These are phyloP conservation scores for Echeneis naucrates DNA, from an alignment of 2,797 vertebrate species.

Conservation along the genomic window DNA sequence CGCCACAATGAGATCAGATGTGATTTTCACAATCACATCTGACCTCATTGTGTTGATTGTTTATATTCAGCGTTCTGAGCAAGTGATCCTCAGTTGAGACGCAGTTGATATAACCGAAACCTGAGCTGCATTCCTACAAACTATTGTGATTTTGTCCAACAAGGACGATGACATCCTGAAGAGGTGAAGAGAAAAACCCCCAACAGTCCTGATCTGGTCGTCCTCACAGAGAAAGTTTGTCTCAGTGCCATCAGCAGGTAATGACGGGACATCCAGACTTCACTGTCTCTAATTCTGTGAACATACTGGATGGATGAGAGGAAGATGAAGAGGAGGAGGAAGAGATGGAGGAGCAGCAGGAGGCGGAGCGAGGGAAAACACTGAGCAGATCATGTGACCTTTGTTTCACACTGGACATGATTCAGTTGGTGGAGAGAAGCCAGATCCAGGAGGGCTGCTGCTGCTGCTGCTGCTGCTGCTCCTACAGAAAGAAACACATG, in stretches of 20 bases:
- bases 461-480: constrained; percentile 15
- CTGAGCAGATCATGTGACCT: constrained; percentile 46
- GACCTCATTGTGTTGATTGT: too few relatives aligned
- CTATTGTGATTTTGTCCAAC: too few relatives aligned
- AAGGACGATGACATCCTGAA: too few relatives aligned
- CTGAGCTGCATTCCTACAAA: too few relatives aligned
- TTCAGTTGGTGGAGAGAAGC: constrained; percentile 33
- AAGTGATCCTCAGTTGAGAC: too few relatives aligned
- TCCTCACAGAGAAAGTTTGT: too few relatives aligned
- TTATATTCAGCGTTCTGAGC: too few relatives aligned
- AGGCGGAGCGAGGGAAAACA: constrained; percentile 44
- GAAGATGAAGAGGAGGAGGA: constrained; percentile 53
- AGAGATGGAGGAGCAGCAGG: constrained; percentile 30
- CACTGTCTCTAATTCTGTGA: neutral
- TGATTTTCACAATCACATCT: too few relatives aligned
- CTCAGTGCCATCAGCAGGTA: neutral
- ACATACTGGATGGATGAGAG: neutral
- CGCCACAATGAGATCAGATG: too few relatives aligned
- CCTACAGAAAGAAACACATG: constrained; percentile 3
- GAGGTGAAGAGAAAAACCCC: too few relatives aligned
- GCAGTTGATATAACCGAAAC: too few relatives aligned
- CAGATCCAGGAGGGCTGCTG: neutral
- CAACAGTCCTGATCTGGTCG: too few relatives aligned
- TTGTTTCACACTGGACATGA: constrained; percentile 28
- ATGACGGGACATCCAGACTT: neutral